Percentiles rank a stretch among this genome's conserved stretches.
phyloP scores from a whole-genome alignment of 2,888 invertebrate species.

The Monochamus alternatus region DNA sequence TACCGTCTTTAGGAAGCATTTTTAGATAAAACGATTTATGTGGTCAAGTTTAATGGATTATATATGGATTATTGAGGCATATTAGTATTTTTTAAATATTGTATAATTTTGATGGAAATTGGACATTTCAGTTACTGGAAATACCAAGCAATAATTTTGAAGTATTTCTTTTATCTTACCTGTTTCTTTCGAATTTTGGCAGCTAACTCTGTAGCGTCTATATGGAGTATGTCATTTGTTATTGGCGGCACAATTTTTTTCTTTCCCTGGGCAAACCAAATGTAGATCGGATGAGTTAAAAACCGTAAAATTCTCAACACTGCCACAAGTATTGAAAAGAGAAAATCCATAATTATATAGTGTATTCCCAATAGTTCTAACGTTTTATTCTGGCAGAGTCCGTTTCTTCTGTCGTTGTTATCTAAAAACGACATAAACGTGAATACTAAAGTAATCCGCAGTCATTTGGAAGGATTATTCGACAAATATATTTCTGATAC shows the following conservation, averaged over 20 bases:
- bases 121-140: too few relatives aligned
- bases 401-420: conserved; percentile 5
- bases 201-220: conserved; percentile 81
- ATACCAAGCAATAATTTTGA: too few relatives aligned
- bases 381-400: conserved; percentile 17
- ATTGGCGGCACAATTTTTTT: conserved; percentile 78
- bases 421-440: neutral
- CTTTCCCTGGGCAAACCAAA: conserved; percentile 45
- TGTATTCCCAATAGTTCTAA: conserved; percentile 16
- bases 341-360: conserved; percentile 46
- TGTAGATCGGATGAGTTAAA: conserved; percentile 45
- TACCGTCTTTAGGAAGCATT: too few relatives aligned
- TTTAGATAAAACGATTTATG: too few relatives aligned
- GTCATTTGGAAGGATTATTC: too few relatives aligned
- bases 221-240: conserved; percentile 78
- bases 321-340: conserved; percentile 38
- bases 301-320: conserved; percentile 40
- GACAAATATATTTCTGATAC: too few relatives aligned
- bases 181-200: conserved; percentile 81
- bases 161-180: conserved; percentile 70
- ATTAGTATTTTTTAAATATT: too few relatives aligned
- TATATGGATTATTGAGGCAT: too few relatives aligned
- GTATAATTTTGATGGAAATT: too few relatives aligned
- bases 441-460: too few relatives aligned
- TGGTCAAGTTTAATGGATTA: too few relatives aligned